A percentile compares a stretch with the other conserved stretches of the same genome.
These are phyloP conservation scores for Rallus limicola DNA, from an alignment of 2,113 vertebrate species.

Conservation along the genomic window DNA sequence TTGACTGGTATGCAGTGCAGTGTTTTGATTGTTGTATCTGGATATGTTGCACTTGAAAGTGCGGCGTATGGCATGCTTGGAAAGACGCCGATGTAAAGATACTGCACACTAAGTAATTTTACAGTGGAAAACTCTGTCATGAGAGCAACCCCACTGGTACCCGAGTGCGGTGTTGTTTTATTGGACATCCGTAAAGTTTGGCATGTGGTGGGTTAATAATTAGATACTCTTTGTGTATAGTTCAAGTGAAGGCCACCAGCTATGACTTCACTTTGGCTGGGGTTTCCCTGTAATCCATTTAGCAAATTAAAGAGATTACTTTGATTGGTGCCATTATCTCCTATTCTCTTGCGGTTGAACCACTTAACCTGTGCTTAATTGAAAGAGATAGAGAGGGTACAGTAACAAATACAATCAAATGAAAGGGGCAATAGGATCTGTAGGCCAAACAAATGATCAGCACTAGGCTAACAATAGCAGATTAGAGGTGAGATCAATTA, in stretches of 20 bases:
- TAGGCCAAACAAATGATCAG: slow-evolving; percentile 87
- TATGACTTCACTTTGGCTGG: slow-evolving; percentile 88
- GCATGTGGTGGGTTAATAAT: slow-evolving; percentile 82
- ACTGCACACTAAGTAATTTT: slow-evolving; percentile 29
- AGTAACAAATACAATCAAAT: slow-evolving; percentile 90
- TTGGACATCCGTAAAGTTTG: slow-evolving; percentile 65
- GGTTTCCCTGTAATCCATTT: slow-evolving; percentile 89
- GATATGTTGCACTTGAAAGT: slow-evolving; percentile 44
- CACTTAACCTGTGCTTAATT: slow-evolving; percentile 93
- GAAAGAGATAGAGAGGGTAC: slow-evolving; percentile 88
- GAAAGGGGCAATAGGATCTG: slow-evolving; percentile 84
- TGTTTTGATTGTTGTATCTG: slow-evolving; percentile 58
- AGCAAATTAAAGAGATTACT: slow-evolving; percentile 90
- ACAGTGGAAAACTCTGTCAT: not conserved
- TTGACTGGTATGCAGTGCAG: slow-evolving; percentile 47
- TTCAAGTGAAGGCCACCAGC: slow-evolving; percentile 87
- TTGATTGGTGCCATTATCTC: slow-evolving; percentile 89
- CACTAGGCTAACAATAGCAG: slow-evolving; percentile 85
- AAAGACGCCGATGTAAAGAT: not conserved
- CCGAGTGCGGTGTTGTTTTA: slow-evolving; percentile 14
- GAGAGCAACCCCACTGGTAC: not conserved
- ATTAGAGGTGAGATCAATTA: slow-evolving; percentile 90
- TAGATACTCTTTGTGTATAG: slow-evolving; percentile 82
- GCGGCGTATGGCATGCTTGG: not conserved
- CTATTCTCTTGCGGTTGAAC: slow-evolving; percentile 87